Evolutionary conservation across 1,140 invertebrate species (phyloP).

Genomic region (Drosophila sechellia): DNA sequence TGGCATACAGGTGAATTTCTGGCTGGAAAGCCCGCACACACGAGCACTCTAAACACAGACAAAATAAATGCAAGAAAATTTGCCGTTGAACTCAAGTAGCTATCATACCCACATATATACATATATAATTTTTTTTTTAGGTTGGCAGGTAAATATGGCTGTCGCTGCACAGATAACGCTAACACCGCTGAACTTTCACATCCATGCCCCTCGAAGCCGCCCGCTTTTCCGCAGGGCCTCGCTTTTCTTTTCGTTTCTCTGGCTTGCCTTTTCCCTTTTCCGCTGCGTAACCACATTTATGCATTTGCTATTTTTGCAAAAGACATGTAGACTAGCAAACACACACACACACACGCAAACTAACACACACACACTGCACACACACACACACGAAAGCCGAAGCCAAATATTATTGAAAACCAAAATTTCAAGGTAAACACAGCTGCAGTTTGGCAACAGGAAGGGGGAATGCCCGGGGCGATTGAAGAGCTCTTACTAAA

Average conservation of each 20-base stretch:
- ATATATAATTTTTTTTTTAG: conserved; percentile 11
- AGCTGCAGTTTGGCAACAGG: conserved; percentile 59
- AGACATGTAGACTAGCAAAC: conserved; percentile 65
- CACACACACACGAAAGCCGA: conserved; percentile 28
- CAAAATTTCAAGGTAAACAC: conserved; percentile 77
- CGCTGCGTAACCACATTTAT: conserved; percentile 62
- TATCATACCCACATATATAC: conserved; percentile 46
- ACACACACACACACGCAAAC: conserved; percentile 23
- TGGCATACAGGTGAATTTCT: conserved; percentile 18
- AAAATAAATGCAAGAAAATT: conserved; percentile 47
- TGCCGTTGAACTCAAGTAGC: conserved; percentile 67
- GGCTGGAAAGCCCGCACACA: conserved; percentile 11
- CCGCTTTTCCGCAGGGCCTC: conserved; percentile 5
- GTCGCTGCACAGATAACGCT: conserved; percentile 72
- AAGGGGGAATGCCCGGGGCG: conserved; percentile 21
- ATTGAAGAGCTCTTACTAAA: conserved; percentile 20
- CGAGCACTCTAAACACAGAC: conserved; percentile 17
- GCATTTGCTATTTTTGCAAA: conserved; percentile 79
- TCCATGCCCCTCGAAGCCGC: neutral
- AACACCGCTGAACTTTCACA: conserved; percentile 67
- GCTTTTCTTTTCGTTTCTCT: conserved; percentile 14
- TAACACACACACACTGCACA: conserved; percentile 6
- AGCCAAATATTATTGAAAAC: conserved; percentile 80
- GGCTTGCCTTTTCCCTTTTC: conserved; percentile 33
- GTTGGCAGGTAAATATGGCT: conserved; percentile 81